Evolutionary conservation across 2,113 vertebrate genomes (phyloP), one percentile per base, ranked within the genome.

Genomic region (Nibea coibor): DNA sequence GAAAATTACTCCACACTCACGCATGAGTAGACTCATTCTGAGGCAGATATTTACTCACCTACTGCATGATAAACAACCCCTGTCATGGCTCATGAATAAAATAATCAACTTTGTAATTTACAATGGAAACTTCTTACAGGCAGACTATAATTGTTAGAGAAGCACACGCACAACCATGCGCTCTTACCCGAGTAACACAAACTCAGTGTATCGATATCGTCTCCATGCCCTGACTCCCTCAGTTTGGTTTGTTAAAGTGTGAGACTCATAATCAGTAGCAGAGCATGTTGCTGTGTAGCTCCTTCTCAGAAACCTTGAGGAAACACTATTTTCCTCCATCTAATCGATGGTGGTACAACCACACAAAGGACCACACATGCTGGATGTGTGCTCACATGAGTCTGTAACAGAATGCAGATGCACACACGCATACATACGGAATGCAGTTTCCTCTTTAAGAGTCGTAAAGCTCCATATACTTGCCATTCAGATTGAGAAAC

Each of bases 1-100:
- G 73, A 77, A 86, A 80, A 90, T 82, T 47, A 79, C 80, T 47
- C 72, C 54, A 43, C 63, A 69, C 74, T 80, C 75, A 76, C 3
- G 35, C 74, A 79, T 84, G 75, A 90, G 75, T 54, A 58, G 22
- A 54, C 72, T 66, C 72, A 69, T 50, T 80, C 43, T 80, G 47
- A 61, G 64, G 70, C 58, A 35, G 54, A 71, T 77, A 83, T 65
- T 83, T 72, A 64, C 86, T 78, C 78, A 84, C 75, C 77, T 63
- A n/a, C 62, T 45, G 53, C 80, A 61, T 69, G 77, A 72, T 72
- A 71, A 83, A 83, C 74, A 81, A 70, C 8, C 53, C 61, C 17
- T 6, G 50, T 56, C 75, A 69, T 43, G 72, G 63, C 67, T 77
- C 59, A 64, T 70, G 70, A 74, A 83, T 83, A 72, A 63, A 80